A percentile compares a stretch with the other conserved stretches of the same genome.
These are phyloP conservation scores for Penelope pileata DNA, from an alignment of 2,113 vertebrate species.

Conservation along the genomic window DNA sequence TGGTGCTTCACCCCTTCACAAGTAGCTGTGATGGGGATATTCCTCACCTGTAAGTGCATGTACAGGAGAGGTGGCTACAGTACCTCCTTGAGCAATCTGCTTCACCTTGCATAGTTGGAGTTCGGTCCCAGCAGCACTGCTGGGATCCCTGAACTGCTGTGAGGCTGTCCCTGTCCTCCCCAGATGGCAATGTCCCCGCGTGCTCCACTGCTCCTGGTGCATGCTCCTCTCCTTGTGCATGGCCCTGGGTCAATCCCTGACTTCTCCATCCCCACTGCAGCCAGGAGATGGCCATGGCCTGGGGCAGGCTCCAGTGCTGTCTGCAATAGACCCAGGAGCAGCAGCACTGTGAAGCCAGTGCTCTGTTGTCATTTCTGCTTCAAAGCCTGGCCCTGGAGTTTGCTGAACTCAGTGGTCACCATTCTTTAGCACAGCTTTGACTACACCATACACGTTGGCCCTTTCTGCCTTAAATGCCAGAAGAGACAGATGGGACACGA, in stretches of 20 bases:
- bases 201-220: neutral
- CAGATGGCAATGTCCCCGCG: neutral
- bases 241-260: neutral
- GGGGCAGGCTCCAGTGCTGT: neutral
- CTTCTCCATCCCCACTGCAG: neutral
- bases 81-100: neutral
- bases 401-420: neutral
- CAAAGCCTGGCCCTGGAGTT: neutral
- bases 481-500: neutral
- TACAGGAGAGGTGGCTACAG: neutral
- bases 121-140: neutral
- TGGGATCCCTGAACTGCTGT: neutral
- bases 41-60: neutral
- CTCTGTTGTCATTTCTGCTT: neutral
- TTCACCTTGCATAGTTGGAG: conserved; percentile 55
- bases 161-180: neutral
- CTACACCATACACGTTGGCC: neutral
- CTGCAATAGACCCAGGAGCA: neutral
- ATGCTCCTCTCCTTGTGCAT: rapidly evolving
- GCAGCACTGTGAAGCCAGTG: neutral
- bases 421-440: neutral
- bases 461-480: neutral
- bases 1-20: neutral
- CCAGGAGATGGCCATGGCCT: rapidly evolving
- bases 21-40: neutral